A percentile compares a stretch with the other conserved stretches of the same genome.
phyloP scores from a whole-genome alignment of 2,888 invertebrate genomes.

The Merodon equestris region DNA sequence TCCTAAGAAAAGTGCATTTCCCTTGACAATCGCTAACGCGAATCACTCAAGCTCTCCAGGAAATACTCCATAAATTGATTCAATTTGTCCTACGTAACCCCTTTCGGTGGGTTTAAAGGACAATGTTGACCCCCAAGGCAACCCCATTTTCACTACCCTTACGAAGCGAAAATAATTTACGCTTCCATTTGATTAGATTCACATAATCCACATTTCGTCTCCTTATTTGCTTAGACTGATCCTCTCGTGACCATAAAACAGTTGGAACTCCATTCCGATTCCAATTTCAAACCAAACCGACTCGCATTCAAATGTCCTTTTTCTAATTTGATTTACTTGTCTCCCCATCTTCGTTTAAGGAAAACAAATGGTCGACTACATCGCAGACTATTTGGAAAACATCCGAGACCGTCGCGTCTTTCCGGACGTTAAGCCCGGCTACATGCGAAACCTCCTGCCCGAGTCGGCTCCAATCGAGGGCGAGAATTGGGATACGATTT shows the following conservation, averaged over 20 bases:
- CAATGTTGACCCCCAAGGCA: too few relatives aligned
- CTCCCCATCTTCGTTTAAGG: conserved; percentile 80
- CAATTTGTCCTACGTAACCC: too few relatives aligned
- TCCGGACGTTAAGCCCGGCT: conserved; percentile 96
- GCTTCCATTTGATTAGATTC: conserved; percentile 51
- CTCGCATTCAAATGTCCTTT: background rate
- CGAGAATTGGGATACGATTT: conserved; percentile 94
- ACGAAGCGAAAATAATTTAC: background rate
- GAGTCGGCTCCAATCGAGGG: conserved; percentile 91
- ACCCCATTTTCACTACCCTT: too few relatives aligned
- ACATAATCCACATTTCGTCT: conserved; percentile 15
- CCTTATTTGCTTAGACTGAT: conserved; percentile 51
- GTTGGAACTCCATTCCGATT: conserved; percentile 25
- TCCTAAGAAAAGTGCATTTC: too few relatives aligned
- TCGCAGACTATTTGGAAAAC: conserved; percentile 96
- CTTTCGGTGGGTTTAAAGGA: too few relatives aligned
- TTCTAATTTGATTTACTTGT: conserved; percentile 1
- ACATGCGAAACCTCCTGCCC: conserved; percentile 91
- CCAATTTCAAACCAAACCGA: conserved; percentile 34
- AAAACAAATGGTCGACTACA: conserved; percentile 98
- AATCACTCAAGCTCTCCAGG: too few relatives aligned
- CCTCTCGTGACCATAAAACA: conserved; percentile 44
- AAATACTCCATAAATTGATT: too few relatives aligned
- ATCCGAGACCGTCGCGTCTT: conserved; percentile 94
- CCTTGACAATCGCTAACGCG: too few relatives aligned